These are phyloP conservation scores for Bombus balteatus DNA, from an alignment of 1,140 invertebrate species.

Conservation along the genomic window DNA sequence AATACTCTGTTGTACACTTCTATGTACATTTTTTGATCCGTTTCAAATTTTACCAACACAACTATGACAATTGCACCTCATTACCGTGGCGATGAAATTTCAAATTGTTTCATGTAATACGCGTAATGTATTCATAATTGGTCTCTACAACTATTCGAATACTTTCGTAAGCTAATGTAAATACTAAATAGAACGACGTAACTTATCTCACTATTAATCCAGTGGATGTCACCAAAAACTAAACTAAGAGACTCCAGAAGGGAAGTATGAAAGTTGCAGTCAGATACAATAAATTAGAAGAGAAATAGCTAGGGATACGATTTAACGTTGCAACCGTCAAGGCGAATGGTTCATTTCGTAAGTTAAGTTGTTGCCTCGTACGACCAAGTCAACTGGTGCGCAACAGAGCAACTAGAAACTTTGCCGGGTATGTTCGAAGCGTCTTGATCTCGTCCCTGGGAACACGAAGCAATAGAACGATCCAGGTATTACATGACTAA, in stretches of 20 bases:
- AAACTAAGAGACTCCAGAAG: background rate
- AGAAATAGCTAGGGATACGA: background rate
- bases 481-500: background rate
- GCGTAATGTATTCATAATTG: too few species aligned
- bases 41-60: too few species aligned
- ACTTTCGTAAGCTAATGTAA: background rate
- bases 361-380: background rate
- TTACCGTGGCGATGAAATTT: too few species aligned
- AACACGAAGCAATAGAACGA: background rate
- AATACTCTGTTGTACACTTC: too few species aligned
- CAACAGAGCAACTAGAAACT: background rate
- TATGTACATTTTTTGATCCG: too few species aligned
- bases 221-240: background rate
- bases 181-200: background rate
- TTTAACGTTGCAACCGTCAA: background rate
- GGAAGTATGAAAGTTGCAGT: background rate
- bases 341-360: background rate
- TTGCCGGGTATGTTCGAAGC: background rate
- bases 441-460: background rate
- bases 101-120: too few species aligned
- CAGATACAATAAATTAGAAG: background rate
- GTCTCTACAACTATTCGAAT: background rate
- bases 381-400: background rate
- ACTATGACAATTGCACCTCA: too few species aligned
- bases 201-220: background rate